Base-by-base conservation (phyloP, 1,140 invertebrate species). In the Polypedilum vanderplanki region DNA sequence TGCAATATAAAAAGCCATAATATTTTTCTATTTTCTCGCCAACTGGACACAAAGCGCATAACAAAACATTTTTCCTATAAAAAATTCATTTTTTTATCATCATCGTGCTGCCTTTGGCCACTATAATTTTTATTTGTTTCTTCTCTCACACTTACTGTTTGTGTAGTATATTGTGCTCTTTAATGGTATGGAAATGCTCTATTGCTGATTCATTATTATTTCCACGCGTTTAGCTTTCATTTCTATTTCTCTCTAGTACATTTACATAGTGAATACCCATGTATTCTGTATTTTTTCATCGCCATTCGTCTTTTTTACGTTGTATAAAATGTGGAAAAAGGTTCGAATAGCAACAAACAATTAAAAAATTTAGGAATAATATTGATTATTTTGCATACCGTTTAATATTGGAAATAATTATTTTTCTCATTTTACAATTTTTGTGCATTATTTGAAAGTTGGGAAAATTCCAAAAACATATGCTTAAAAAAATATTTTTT, bases 361-460 rank as follows among this genome's bases (percentile, higher is more conserved):
- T n/a, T 4, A n/a, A 57, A 57, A 15, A 1, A 57, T n/a, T 12
- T 57, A 12, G 46, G 65, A 70, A 70, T 70, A 70, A 70, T 70
- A 70, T 70, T 70, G 65, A 70, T 70, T 70, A 70, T 70, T 70
- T 70, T 70, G 65, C 65, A 70, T 70, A 70, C n/a, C 65, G 65
- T 70, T 18, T 57, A 12, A n/a, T 12, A 15, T 12, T 57, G 46
- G 15, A 15, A 57, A 57, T 57, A 57, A 57, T 57, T 15, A 46
- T 46, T 46, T 46, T 46, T 15, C 41, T 46, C 41, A 9, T n/a
- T 12, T 46, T 46, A 3, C 9, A 46, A 46, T n/a, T 46, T 46
- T 15, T 15, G 15, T 46, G n/a, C 41, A 46, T 3, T 8, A 46
- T 12, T 57, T 57, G 9, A n/a, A 57, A 57, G 46, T 57, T 57